Evolutionary conservation across 2,888 invertebrate species (phyloP), one percentile per base, ranked within the genome.

Genomic region (Malthinus seriepunctatus): DNA sequence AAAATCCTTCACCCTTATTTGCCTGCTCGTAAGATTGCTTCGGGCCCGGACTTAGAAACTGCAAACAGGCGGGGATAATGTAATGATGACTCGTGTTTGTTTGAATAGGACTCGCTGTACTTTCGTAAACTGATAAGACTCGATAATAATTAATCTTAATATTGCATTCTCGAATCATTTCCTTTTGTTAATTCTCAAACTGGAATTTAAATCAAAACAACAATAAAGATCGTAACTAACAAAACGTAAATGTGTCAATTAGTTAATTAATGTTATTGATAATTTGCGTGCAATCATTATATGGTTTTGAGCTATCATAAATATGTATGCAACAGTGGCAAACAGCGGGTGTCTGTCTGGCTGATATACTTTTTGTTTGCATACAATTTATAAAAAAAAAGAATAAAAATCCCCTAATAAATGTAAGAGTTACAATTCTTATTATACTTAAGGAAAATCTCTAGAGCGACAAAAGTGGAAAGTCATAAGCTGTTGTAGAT

Each of bases 251-350:
- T 75, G 64, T 67, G 69, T 71, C 77, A 76, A 78, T 77, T 76
- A 77, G 74, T 77, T 78, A 78, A 78, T 78, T 77, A 78, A 77
- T 78, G 78, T 77, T 78, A 78, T 78, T 76, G 77, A 74, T 74
- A 73, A 76, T 76, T 78, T 71, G 78, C 78, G 77, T 77, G 77
- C 71, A 68, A 59, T 60, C 56, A 60, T 61, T 59, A 55, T 55
- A 52, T 38, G 48, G 66, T 64, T 65, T 67, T 65, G 66, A 65
- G 61, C 60, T 52, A 52, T 63, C 63, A 66, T 71, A 73, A 71
- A 72, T 71, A 66, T 68, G 67, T 62, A 67, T 65, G 67, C 69
- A 71, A 73, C 74, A 63, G 71, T 73, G 73, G 74, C 72, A 71
- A 71, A 67, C 74, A 67, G 67, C 71, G 71, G 73, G 74, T 70